Evolutionary conservation across 2,888 invertebrate species (phyloP).

Genomic region (Cephus sareptanus): DNA sequence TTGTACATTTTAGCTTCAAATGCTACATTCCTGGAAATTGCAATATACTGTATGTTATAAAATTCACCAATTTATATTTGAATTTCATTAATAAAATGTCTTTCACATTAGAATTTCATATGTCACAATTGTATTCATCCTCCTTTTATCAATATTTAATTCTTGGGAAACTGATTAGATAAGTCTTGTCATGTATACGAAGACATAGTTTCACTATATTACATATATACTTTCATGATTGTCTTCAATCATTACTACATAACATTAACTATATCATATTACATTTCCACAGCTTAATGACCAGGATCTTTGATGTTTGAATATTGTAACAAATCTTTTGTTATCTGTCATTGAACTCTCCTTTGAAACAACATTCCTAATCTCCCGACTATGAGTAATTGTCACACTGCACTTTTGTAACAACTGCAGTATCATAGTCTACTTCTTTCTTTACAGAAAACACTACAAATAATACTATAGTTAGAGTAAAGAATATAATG

Average conservation of each 20-base stretch:
- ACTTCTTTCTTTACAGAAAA: not conserved
- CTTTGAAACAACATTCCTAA: slow-evolving; percentile 16
- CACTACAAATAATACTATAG: not conserved
- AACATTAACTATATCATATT: not conserved
- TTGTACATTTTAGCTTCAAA: not conserved
- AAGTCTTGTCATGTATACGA: not conserved
- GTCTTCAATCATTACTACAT: not conserved
- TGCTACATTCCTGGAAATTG: not conserved
- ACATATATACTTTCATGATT: not conserved
- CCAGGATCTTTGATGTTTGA: not conserved
- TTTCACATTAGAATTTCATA: not conserved
- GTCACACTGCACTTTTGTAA: not conserved
- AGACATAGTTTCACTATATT: not conserved
- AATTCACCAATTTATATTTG: not conserved
- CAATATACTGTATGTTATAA: not conserved
- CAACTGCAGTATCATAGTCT: not conserved
- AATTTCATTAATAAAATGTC: not conserved
- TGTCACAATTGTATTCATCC: not conserved
- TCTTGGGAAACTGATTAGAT: not conserved
- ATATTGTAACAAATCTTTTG: not conserved
- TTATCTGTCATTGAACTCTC: slow-evolving; percentile 1
- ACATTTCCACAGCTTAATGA: not conserved
- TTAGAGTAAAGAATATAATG: not conserved
- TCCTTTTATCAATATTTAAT: not conserved
- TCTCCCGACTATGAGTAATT: slow-evolving; percentile 3